phyloP scores from a whole-genome alignment of 2,888 invertebrate species.

The Ophion slaviceki region DNA sequence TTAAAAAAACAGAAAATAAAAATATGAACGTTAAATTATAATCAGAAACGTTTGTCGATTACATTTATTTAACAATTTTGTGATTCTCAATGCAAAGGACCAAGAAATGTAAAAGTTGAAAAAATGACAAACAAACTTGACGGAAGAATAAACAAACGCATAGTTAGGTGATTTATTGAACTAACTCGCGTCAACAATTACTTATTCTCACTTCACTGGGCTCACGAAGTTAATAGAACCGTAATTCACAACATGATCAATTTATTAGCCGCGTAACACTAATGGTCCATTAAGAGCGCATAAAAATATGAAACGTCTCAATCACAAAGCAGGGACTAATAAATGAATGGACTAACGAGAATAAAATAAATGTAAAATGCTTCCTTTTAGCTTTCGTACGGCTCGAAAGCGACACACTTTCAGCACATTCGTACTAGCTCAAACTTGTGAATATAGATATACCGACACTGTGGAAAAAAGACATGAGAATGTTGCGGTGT shows the following conservation, averaged over 20 bases:
- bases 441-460: conserved; percentile 25
- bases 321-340: background rate
- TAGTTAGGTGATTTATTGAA: no score
- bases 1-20: no score
- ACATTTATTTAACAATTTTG: no score
- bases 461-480: conserved; percentile 33
- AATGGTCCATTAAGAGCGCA: background rate
- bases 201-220: background rate
- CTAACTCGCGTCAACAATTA: background rate
- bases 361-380: conserved; percentile 26
- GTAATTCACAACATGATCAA: background rate
- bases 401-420: conserved; percentile 51
- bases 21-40: no score
- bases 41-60: no score
- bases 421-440: conserved; percentile 19
- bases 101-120: no score
- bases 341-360: conserved; percentile 25
- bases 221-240: background rate
- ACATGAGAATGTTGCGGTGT: conserved; percentile 67
- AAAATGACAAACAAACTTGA: background rate
- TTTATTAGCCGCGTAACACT: background rate
- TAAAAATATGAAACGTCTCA: conserved; percentile 19
- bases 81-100: no score
- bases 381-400: conserved; percentile 43
- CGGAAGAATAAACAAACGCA: no score